Percentiles rank a stretch among this genome's conserved stretches.
Evolutionary conservation across 2,797 vertebrate species (phyloP).

Genomic region (Phoebastria nigripes): DNA sequence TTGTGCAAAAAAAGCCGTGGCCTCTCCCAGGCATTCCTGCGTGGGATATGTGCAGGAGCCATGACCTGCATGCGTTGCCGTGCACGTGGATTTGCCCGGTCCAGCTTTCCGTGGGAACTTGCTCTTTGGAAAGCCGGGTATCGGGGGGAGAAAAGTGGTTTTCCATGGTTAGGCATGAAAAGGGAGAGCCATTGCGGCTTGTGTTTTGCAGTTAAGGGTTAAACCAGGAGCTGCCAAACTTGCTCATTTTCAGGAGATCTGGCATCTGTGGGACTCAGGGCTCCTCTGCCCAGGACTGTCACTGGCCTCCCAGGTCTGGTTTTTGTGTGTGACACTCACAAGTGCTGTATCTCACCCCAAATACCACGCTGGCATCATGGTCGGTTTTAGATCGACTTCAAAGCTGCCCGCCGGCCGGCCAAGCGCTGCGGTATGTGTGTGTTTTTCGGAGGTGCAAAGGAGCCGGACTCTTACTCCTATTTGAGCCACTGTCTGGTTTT

Average conservation of each 20-base stretch:
- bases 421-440: rapidly evolving
- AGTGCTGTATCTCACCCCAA: neutral
- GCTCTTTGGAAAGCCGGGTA: neutral
- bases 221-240: slow-evolving; percentile 6
- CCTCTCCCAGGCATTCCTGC: neutral
- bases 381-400: rapidly evolving
- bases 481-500: neutral
- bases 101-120: neutral
- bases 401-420: rapidly evolving
- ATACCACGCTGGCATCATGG: rapidly evolving
- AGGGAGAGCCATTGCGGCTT: neutral
- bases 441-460: neutral
- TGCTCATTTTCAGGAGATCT: neutral
- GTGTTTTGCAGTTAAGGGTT: neutral
- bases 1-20: neutral
- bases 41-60: rapidly evolving
- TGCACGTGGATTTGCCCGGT: neutral
- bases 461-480: neutral
- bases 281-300: neutral
- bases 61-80: rapidly evolving
- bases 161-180: neutral
- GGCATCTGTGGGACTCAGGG: neutral
- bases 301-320: neutral
- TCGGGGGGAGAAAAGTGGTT: neutral
- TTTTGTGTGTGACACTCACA: neutral